Conservation (phyloP, 2,888 invertebrate genomes). For the Tipula helvola region DNA sequence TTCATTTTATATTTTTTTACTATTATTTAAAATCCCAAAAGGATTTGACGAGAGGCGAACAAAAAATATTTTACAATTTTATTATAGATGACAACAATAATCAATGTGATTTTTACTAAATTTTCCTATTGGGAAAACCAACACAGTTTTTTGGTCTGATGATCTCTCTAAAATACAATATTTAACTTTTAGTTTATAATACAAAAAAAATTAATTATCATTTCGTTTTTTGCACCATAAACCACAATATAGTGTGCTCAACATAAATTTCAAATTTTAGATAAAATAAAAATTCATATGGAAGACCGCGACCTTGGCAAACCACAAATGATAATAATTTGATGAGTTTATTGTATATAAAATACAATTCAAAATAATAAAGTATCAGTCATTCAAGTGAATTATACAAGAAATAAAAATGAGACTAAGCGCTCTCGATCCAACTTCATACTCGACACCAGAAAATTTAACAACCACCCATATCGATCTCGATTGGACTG, state of each 20-base stretch:
- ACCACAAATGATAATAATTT: background rate
- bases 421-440: slow-evolving; percentile 60
- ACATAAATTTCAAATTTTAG: background rate
- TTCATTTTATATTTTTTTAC: background rate
- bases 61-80: background rate
- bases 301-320: background rate
- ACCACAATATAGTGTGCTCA: background rate
- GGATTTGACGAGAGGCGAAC: background rate
- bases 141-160: background rate
- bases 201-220: background rate
- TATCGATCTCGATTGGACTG: slow-evolving; percentile 49
- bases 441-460: slow-evolving; percentile 70
- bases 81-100: background rate
- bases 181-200: background rate
- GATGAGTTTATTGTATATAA: background rate
- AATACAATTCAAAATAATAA: background rate
- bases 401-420: background rate
- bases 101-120: background rate
- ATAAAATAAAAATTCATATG: background rate
- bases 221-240: background rate
- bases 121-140: background rate
- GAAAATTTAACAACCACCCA: slow-evolving; percentile 53
- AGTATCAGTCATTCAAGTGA: background rate
- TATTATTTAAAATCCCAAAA: background rate
- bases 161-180: background rate